Conservation (phyloP, 2,888 invertebrate species). For the Dasysyrphus tricinctus region DNA sequence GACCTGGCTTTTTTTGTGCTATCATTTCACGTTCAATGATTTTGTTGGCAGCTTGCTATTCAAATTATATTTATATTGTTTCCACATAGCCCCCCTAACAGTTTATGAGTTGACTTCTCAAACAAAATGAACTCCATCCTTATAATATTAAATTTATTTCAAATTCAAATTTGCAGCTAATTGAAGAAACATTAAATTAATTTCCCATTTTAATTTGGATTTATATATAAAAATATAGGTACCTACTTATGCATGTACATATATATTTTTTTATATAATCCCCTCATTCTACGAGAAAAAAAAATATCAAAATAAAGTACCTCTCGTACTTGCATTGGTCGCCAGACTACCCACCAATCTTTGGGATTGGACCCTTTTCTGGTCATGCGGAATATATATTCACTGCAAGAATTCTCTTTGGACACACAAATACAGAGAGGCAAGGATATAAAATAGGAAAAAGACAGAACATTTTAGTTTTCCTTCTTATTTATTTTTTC, state of each 20-base stretch:
- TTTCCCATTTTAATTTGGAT: slow-evolving; percentile 55
- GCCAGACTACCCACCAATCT: slow-evolving; percentile 64
- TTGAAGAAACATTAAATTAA: slow-evolving; percentile 44
- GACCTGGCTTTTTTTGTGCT: background rate
- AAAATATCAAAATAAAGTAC: slow-evolving; percentile 22
- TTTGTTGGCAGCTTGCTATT: background rate
- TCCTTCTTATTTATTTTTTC: slow-evolving; percentile 27
- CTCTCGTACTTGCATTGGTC: slow-evolving; percentile 69
- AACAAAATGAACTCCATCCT: background rate
- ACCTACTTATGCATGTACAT: background rate
- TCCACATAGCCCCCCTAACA: background rate
- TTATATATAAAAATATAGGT: background rate
- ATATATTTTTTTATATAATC: slow-evolving; percentile 20
- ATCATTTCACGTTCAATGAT: background rate
- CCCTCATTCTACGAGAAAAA: slow-evolving; percentile 15
- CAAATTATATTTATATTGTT: background rate
- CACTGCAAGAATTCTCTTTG: slow-evolving; percentile 55
- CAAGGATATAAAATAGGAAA: slow-evolving; percentile 54
- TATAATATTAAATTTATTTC: slow-evolving; percentile 7
- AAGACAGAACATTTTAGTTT: slow-evolving; percentile 56
- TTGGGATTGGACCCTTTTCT: slow-evolving; percentile 70
- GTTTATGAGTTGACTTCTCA: background rate
- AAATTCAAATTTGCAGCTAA: slow-evolving; percentile 39
- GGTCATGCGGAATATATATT: slow-evolving; percentile 72
- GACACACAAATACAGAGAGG: slow-evolving; percentile 50